Percentiles rank a stretch among this genome's conserved stretches.
phyloP scores from a whole-genome alignment of 2,113 vertebrate genomes.

The Eptesicus fuscus region DNA sequence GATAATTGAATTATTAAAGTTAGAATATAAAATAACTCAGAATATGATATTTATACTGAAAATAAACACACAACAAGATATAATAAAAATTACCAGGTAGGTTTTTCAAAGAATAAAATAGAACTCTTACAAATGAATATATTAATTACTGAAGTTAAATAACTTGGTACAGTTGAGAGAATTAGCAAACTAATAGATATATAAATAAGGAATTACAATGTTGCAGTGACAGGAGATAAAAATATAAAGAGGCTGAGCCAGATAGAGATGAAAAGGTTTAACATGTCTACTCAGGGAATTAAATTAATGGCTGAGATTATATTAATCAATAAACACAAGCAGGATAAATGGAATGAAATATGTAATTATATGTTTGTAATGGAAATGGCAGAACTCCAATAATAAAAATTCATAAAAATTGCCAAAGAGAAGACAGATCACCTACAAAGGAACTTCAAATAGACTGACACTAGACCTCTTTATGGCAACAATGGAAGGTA shows the following conservation, averaged over 20 bases:
- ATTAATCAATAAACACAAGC: neutral
- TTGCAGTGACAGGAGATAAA: neutral
- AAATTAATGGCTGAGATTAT: neutral
- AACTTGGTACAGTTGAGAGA: neutral
- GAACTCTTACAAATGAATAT: neutral
- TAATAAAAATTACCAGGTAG: neutral
- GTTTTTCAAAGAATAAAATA: neutral
- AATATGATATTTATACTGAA: slow-evolving; percentile 8
- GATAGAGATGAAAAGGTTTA: neutral
- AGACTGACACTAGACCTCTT: neutral
- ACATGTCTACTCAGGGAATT: neutral
- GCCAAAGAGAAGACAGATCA: neutral
- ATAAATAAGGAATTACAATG: neutral
- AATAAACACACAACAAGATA: neutral
- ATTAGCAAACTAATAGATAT: neutral
- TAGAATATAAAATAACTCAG: neutral
- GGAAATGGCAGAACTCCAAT: neutral
- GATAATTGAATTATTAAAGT: neutral
- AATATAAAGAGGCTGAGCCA: neutral
- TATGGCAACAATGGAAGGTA: neutral
- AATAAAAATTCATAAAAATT: slow-evolving; percentile 1
- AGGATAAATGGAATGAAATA: neutral
- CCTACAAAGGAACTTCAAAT: neutral
- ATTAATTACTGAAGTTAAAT: neutral
- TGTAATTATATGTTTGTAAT: neutral